These are phyloP conservation scores for Temnopleurus reevesii DNA, from an alignment of 53 echinoderm and acorn worm species.

Conservation along the genomic window DNA sequence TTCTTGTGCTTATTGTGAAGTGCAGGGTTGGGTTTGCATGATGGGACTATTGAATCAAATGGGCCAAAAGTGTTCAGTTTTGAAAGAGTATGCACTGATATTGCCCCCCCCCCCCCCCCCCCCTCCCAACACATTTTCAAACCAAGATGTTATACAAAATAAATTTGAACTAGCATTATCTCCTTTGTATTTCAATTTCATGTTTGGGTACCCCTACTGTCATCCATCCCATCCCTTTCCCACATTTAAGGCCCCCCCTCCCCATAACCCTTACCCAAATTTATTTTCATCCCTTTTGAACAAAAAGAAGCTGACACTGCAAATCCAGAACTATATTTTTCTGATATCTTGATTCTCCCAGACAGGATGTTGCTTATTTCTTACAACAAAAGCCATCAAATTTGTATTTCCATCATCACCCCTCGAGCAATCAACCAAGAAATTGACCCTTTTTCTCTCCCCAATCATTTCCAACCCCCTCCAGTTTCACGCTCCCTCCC, in stretches of 20 bases:
- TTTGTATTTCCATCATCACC: neutral
- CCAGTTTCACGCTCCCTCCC: neutral
- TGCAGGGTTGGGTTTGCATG: neutral
- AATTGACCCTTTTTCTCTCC: neutral
- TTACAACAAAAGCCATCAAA: neutral
- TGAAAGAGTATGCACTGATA: neutral
- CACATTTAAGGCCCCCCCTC: too few relatives aligned
- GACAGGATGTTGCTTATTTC: constrained; percentile 22
- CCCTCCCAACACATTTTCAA: neutral
- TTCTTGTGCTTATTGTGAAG: neutral
- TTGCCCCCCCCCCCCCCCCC: neutral
- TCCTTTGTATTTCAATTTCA: neutral
- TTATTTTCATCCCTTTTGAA: too few relatives aligned
- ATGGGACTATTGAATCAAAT: neutral
- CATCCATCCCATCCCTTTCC: too few relatives aligned
- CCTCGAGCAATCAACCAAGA: neutral
- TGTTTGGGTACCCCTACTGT: too few relatives aligned
- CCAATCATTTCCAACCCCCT: neutral
- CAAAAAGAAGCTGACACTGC: constrained; percentile 10
- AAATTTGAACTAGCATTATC: neutral
- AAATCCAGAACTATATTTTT: neutral
- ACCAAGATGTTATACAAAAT: too few relatives aligned
- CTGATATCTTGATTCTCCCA: neutral
- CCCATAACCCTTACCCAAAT: too few relatives aligned
- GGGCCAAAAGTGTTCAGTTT: neutral